A percentile compares a stretch with the other conserved stretches of the same genome.
These are phyloP conservation scores for Opisthograptis luteolata DNA, from an alignment of 2,888 invertebrate species.

Conservation along the genomic window DNA sequence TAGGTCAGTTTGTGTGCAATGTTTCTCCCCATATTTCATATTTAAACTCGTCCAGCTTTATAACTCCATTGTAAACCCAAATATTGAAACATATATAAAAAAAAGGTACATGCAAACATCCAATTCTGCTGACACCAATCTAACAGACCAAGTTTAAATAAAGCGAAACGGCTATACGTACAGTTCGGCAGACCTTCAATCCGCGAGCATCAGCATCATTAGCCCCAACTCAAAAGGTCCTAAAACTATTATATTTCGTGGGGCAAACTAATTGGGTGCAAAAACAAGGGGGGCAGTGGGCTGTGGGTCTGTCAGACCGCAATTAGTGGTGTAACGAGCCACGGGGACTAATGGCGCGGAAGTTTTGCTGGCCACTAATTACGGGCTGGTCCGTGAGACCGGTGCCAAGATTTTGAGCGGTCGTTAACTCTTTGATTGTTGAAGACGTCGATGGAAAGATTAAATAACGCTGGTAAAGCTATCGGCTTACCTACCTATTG, in stretches of 20 bases:
- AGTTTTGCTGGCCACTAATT: constrained; percentile 65
- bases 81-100: too few relatives aligned
- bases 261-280: constrained; percentile 61
- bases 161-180: constrained; percentile 9
- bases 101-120: neutral
- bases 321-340: constrained; percentile 72
- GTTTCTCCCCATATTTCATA: too few relatives aligned
- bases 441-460: constrained; percentile 13
- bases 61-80: too few relatives aligned
- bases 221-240: constrained; percentile 36
- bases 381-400: constrained; percentile 44
- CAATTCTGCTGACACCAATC: constrained; percentile 2
- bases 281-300: constrained; percentile 47
- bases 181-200: constrained; percentile 22
- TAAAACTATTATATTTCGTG: constrained; percentile 43
- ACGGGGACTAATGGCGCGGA: constrained; percentile 68
- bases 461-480: constrained; percentile 2
- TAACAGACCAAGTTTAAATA: constrained; percentile 5
- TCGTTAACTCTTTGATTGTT: constrained; percentile 26
- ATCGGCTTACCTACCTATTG: neutral
- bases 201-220: constrained; percentile 37
- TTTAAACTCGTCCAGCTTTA: too few relatives aligned
- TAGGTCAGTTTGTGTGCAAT: too few relatives aligned
- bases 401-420: constrained; percentile 34
- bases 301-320: constrained; percentile 57